Base-by-base conservation (phyloP, 2,888 invertebrate species). In the Lithophane ornitopus region DNA sequence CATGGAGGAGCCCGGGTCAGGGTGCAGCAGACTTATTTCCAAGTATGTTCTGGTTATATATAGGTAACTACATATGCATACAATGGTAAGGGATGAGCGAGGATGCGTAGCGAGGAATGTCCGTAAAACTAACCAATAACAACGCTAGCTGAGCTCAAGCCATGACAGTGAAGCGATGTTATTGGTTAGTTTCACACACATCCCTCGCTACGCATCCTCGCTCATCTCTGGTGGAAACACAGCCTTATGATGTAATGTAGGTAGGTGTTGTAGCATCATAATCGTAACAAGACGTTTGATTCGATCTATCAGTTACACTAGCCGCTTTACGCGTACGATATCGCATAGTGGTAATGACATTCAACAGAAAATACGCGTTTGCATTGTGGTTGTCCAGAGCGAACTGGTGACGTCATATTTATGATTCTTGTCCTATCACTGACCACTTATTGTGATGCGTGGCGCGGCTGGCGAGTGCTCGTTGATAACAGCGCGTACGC, bases 391-490 rank as follows among this genome's bases (percentile, higher is more conserved):
- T 65, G 67, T 77, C 62, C 56, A 77, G 67, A 67, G 63, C 66
- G 63, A 58, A 79, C 78, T 72, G 80, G 87, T 92, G 93, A 93
- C 91, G 92, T 92, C 90, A 93, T 88, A 86, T 89, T 78, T 78
- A 81, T 90, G 87, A 85, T 91, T 89, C 75, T 78, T 69, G 86
- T 87, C 87, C 87, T 90, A 90, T 90, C 90, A 86, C 78, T 75
- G 88, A 65, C 59, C 74, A 76, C 67, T 80, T 76, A 81, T 83
- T 81, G 72, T 54, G 80, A 79, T 83, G 70, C 70, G 59, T 63
- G 71, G 11, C 80, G 87, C 82, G 81, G 81, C 87, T 84, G 87
- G 79, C 84, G 84, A 80, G 86, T 76, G 82, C 73, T 77, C 81
- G 85, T 71, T 77, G 83, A 88, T 89, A 88, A 82, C 83, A 81